Evolutionary conservation across 1,140 invertebrate genomes (phyloP), one percentile per base, ranked within the genome.

Genomic region (Elysia chlorotica): DNA sequence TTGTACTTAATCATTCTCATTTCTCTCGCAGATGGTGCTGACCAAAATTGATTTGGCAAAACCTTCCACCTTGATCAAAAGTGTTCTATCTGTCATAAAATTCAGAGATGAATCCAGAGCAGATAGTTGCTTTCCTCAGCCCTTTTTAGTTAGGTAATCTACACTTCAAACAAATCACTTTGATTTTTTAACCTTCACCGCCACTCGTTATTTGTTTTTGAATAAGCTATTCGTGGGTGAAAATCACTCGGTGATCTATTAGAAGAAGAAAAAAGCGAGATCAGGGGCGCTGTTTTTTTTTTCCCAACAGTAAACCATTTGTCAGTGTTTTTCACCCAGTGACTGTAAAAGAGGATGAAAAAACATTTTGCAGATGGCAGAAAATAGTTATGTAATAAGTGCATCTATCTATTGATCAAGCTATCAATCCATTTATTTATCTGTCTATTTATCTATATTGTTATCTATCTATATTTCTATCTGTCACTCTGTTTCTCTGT

Each of bases 1-100:
- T 31, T 6, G 36, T 5, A 62, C 30, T 65, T 21, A 65, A 35
- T 65, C 28, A 59, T 59, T 59, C 6, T 63, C 36, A 17, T 63
- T 31, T 35, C 36, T 28, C 17, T 31, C 57, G 6, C 30, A 71
- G 69, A 53, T 71, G 2, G 69, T 71, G 10, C 35, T 71, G n/a
- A 71, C 69, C 1, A 71, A 71, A 63, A 71, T 71, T 23, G 69
- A 71, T 41, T 21, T 62, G 35, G 69, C 69, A 17, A 62, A 31
- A 31, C 59, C 56, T 2, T 37, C 57, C 25, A 31, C 57, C 28
- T 33, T 71, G 36, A 28, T 71, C 0, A 17, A 59, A 21, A 63
- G 38, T 33, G 2, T 71, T 21, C 2, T 71, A 5, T 38, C 57
- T 28, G 56, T 62, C 0, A 1, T 71, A 3, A 71, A 48, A 31